Evolutionary conservation across 92 coral and sea anemone genomes (phyloP).

Genomic region (Muricea muricata): DNA sequence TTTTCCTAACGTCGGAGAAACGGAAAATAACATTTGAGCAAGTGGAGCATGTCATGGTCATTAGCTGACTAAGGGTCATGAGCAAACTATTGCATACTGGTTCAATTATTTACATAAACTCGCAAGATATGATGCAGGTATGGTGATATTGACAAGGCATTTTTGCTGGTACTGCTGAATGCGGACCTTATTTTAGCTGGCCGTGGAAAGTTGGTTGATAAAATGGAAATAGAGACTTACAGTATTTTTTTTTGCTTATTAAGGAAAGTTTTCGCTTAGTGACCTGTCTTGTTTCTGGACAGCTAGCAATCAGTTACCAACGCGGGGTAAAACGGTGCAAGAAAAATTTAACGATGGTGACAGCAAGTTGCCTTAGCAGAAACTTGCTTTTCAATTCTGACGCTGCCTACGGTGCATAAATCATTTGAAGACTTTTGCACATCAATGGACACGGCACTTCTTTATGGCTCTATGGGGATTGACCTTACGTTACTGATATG

Average conservation of each 20-base stretch:
- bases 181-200: no score
- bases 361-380: conserved; percentile 30
- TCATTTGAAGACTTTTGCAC: conserved; percentile 38
- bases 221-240: no score
- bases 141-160: no score
- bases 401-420: conserved; percentile 31
- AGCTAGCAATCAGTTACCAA: conserved; percentile 16
- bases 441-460: conserved; percentile 20
- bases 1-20: background rate
- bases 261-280: background rate
- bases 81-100: background rate
- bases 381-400: conserved; percentile 33
- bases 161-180: no score
- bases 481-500: no score
- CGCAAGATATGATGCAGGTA: background rate
- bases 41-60: background rate
- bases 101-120: background rate
- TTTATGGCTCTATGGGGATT: conserved; percentile 11
- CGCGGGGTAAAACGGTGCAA: conserved; percentile 19
- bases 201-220: no score
- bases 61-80: background rate
- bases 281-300: background rate
- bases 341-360: conserved; percentile 29
- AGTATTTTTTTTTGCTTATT: background rate
- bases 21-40: background rate